Percentiles rank a stretch among this genome's conserved stretches.
phyloP scores from a whole-genome alignment of 2,888 invertebrate species.

The Oasisia sp. region DNA sequence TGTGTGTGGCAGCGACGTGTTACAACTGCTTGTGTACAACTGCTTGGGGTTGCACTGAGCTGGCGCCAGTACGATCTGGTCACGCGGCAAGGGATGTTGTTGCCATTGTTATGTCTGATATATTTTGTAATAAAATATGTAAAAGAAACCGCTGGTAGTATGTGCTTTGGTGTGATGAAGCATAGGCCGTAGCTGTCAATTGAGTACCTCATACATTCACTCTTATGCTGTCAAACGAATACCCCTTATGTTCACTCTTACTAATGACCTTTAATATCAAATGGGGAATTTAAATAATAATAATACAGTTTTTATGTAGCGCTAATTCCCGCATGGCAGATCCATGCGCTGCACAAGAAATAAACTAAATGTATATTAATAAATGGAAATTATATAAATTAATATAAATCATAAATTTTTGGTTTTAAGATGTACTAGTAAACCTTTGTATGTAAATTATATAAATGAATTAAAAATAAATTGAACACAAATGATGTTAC shows the following conservation, averaged over 20 bases:
- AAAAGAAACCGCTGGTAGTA: neutral
- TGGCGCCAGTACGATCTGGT: neutral
- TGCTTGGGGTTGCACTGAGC: neutral
- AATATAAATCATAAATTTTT: too few species aligned
- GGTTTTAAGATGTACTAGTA: too few species aligned
- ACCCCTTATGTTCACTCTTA: neutral
- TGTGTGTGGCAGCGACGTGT: neutral
- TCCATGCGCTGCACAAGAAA: too few species aligned
- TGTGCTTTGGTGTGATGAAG: neutral
- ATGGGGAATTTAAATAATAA: neutral
- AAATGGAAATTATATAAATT: too few species aligned
- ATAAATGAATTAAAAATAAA: too few species aligned
- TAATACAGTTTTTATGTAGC: too few species aligned
- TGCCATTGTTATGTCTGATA: neutral
- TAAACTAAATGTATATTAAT: too few species aligned
- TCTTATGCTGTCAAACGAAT: neutral
- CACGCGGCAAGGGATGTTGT: neutral
- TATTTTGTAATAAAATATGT: slow-evolving; percentile 5
- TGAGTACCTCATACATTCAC: neutral
- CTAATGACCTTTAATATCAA: too few species aligned
- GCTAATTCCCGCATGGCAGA: too few species aligned
- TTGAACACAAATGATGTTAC: neutral
- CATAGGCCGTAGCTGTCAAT: neutral
- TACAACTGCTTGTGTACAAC: neutral
- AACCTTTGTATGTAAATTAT: too few species aligned